Conservation (phyloP, 2,888 invertebrate species). For the Opisthograptis luteolata region DNA sequence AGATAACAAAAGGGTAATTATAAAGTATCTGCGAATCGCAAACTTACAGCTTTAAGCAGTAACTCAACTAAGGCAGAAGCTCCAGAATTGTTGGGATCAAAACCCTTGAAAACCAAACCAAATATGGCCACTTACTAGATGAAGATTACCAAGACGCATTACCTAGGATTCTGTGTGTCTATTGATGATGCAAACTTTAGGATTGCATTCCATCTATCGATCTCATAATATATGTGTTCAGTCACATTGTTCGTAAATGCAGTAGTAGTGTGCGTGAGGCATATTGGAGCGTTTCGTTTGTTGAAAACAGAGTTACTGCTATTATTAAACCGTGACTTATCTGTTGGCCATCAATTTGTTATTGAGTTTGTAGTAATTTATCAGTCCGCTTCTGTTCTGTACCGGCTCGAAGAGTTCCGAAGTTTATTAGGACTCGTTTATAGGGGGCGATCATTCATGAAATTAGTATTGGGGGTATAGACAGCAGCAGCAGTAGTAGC, state of each 20-base stretch:
- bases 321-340: conserved; percentile 9
- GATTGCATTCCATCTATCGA: too few species aligned
- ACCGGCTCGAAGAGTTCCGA: conserved; percentile 32
- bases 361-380: conserved; percentile 44
- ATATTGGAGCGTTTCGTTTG: background rate
- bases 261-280: background rate
- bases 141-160: too few species aligned
- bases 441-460: conserved; percentile 15
- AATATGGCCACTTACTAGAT: too few species aligned
- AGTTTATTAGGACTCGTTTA: conserved; percentile 37
- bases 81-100: too few species aligned
- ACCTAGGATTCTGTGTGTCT: too few species aligned
- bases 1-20: conserved; percentile 41
- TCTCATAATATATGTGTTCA: too few species aligned
- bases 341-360: conserved; percentile 44
- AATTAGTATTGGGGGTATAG: background rate
- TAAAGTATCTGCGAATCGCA: conserved; percentile 9
- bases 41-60: conserved; percentile 7
- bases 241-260: background rate
- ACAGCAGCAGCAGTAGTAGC: too few species aligned
- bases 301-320: conserved; percentile 8
- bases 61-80: background rate
- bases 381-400: conserved; percentile 38
- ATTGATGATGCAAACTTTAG: too few species aligned
- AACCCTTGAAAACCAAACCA: too few species aligned